Evolutionary conservation across 2,113 vertebrate species (phyloP).

Genomic region (Hippocampus mohnikei): DNA sequence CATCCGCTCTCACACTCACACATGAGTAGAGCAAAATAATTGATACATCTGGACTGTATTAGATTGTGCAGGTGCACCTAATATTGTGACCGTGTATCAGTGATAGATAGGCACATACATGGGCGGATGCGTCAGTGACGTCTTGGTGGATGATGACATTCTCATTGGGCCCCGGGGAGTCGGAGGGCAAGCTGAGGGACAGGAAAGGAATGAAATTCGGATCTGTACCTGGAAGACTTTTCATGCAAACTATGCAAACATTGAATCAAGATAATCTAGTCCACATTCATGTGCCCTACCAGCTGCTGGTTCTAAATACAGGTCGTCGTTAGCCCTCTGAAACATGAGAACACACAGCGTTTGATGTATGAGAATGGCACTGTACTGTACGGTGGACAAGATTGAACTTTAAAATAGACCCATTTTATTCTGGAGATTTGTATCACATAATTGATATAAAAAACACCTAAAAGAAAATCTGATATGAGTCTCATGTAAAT

Average conservation of each 20-base stretch:
- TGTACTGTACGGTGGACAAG: background rate
- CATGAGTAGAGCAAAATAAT: too few species aligned
- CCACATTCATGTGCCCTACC: slow-evolving; percentile 44
- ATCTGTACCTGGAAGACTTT: background rate
- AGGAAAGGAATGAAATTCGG: background rate
- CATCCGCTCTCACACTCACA: too few species aligned
- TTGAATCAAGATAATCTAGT: background rate
- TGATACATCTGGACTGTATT: background rate
- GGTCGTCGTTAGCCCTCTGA: slow-evolving; percentile 61
- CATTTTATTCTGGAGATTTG: background rate
- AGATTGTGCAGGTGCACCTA: background rate
- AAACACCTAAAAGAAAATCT: background rate
- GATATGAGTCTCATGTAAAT: background rate
- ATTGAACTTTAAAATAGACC: background rate
- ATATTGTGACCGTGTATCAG: too few species aligned
- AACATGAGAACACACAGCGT: slow-evolving; percentile 28
- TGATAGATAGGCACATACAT: slow-evolving; percentile 51
- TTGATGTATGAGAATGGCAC: background rate
- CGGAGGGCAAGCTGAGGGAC: slow-evolving; percentile 51
- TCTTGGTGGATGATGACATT: slow-evolving; percentile 30
- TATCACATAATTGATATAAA: background rate
- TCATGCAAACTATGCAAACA: slow-evolving; percentile 6
- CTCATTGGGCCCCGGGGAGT: slow-evolving; percentile 19
- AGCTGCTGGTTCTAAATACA: slow-evolving; percentile 69
- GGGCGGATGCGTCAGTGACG: slow-evolving; percentile 11